Base-by-base conservation (phyloP, 2,888 invertebrate genomes). In the Acleris cristana region DNA sequence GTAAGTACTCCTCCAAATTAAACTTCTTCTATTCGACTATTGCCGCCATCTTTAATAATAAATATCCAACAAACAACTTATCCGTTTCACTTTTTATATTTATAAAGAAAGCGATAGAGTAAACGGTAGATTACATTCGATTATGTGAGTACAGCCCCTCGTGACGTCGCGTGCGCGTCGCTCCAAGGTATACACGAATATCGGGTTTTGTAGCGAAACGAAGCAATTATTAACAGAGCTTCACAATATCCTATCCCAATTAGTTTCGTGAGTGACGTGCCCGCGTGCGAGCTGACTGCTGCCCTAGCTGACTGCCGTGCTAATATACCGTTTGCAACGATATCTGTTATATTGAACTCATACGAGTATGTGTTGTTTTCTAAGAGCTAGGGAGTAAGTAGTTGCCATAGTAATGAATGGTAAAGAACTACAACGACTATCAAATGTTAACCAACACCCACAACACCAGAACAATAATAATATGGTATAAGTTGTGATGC, bases 111-210 rank as follows among this genome's bases (percentile, higher is more conserved):
- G 26, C 26, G 26, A 1, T 7, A 26, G 26, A 26, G 26, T 26
- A 26, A 26, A 26, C 26, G 26, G 14, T 40, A 40, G 4, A 10
- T 40, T 40, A 4, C 4, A 40, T 40, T 40, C 14, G 14, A 14
- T 40, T 40, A 40, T 14, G 12, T 2, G 14, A 40, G 34, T 10
- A 40, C 40, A 40, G 40, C 40, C 40, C 40, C 40, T 14, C 75
- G 75, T 83, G 88, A 85, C 87, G 87, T 90, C 87, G 90, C 90
- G 89, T 90, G 90, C 83, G 72, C 78, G 75, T 73, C 67, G 81
- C 79, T 18, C 79, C 77, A 73, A 74, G 70, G 78, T 75, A 79
- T 82, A 80, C 79, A 80, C 84, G 85, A 82, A 78, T 86, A 85
- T 87, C 84, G 80, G 80, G 75, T 85, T 83, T 82, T 79, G 77